Base-by-base conservation (phyloP, 2,113 vertebrate genomes). In the Ailurus styani region DNA sequence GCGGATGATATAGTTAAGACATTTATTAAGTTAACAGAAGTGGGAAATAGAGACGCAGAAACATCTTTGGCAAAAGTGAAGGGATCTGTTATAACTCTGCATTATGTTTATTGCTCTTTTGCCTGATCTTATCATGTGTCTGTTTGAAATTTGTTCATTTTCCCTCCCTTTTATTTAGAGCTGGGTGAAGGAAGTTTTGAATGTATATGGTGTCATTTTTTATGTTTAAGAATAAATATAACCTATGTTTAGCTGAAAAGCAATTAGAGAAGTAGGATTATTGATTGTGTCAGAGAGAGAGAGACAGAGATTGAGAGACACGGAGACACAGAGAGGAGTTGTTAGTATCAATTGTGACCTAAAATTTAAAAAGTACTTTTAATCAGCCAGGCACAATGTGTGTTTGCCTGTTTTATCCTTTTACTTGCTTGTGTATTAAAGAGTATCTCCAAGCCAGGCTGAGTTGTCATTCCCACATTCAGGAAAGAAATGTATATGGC, bases 1-100 rank as follows among this genome's bases (percentile, higher is more conserved):
- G 64, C 93, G 95, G 88, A 86, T 96, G 79, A 81, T 97, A 72
- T 2, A 62, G 78, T 98, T 97, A 95, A 96, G 95, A 88, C 21
- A 95, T 85, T 97, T 95, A 52, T 95, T 97, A 11, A 90, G 75
- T 92, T 96, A 85, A 34, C 10, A 75, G 94, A 90, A 85, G 66
- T 60, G 40, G 57, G 87, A 45, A 83, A 82, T 55, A 87, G 77
- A 91, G 34, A 50, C 1, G 6, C 62, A 87, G 81, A 93, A 89
- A 60, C 42, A 52, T 73, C 68, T 81, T 89, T 52, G 77, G 82
- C 47, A 50, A 75, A 92, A 87, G 18, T 54, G 79, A 60, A 93
- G 10, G n/a, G 11, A 0, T 92, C 47, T 62, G 17, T 21, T 66
- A 29, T 7, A 82, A 50, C 18, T 72, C 72, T 47, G 31, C 5